Conservation (phyloP, 2,888 invertebrate species). For the Xestobium rufovillosum region DNA sequence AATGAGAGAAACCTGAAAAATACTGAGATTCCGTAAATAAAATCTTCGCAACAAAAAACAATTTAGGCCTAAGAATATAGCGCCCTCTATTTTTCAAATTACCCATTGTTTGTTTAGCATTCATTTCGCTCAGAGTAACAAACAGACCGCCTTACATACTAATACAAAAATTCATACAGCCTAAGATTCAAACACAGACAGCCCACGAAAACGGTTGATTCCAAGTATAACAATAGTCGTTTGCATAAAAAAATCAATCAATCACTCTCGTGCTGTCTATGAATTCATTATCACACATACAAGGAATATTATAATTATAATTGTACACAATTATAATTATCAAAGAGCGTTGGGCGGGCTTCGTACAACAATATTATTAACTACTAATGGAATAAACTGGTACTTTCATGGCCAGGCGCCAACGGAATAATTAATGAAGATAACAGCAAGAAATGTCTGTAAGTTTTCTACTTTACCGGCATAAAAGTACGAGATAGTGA, state of each 20-base stretch:
- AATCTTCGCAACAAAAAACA: too few species aligned
- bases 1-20: too few species aligned
- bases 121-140: conserved; percentile 34
- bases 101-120: conserved; percentile 22
- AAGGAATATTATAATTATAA: conserved; percentile 41
- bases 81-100: too few species aligned
- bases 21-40: too few species aligned
- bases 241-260: conserved; percentile 4
- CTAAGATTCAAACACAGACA: conserved; percentile 35
- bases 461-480: too few species aligned
- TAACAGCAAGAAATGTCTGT: too few species aligned
- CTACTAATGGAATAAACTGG: conserved; percentile 31
- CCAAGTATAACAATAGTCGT: conserved; percentile 1
- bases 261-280: conserved; percentile 18
- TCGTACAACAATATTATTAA: conserved; percentile 28
- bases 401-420: too few species aligned
- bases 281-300: conserved; percentile 41
- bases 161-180: conserved; percentile 39
- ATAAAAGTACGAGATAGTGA: too few species aligned
- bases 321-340: conserved; percentile 39
- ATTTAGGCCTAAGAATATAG: too few species aligned
- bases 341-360: conserved; percentile 39
- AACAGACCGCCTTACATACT: conserved; percentile 36
- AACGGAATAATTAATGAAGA: too few species aligned
- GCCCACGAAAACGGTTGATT: conserved; percentile 20